phyloP scores from a whole-genome alignment of 2,797 vertebrate species.

The Masticophis lateralis region DNA sequence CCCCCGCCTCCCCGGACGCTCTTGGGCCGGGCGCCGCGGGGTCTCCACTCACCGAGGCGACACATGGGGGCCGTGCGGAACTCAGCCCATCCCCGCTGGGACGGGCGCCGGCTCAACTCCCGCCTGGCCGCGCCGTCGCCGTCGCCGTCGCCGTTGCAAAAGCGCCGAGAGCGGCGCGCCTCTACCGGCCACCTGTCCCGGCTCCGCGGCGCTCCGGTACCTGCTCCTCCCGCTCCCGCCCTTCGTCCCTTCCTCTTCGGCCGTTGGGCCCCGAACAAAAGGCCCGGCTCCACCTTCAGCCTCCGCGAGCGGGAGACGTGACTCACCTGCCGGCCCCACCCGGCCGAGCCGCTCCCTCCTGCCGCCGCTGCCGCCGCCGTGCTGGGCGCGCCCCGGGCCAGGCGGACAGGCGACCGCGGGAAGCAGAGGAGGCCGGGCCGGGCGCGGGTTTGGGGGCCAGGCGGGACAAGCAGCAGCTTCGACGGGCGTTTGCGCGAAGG shows the following conservation, averaged over 20 bases:
- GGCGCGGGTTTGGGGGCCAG: neutral
- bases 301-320: neutral
- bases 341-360: neutral
- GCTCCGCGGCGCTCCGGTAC: neutral
- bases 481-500: neutral
- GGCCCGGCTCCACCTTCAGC: conserved; percentile 49
- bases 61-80: conserved; percentile 7
- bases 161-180: neutral
- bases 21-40: too few relatives aligned
- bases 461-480: neutral
- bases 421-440: too few relatives aligned
- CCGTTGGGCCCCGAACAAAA: conserved; percentile 28
- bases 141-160: neutral
- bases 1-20: too few relatives aligned
- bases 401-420: neutral
- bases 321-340: conserved; percentile 50
- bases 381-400: neutral
- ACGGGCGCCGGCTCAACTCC: neutral
- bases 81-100: neutral
- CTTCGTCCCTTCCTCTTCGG: conserved; percentile 49
- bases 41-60: conserved; percentile 40
- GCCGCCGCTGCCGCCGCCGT: neutral
- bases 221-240: neutral
- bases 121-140: neutral
- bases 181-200: neutral